A percentile compares a stretch with the other conserved stretches of the same genome.
phyloP scores from a whole-genome alignment of 2,797 vertebrate species.

The Sebastes hopkinsi region DNA sequence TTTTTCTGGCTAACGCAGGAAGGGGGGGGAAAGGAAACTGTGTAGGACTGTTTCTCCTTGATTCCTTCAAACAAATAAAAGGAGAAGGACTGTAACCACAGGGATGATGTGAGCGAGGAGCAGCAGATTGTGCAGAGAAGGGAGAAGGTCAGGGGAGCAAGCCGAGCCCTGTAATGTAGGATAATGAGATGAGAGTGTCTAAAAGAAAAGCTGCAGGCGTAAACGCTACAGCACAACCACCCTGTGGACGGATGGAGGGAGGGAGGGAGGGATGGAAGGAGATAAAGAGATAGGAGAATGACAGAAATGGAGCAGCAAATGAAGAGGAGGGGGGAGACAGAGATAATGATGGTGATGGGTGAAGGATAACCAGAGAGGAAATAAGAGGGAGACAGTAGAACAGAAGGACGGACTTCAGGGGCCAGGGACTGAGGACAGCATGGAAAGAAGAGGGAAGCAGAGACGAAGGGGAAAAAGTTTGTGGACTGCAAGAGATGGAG shows the following conservation, averaged over 20 bases:
- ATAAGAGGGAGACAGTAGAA: neutral
- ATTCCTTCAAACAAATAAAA: neutral
- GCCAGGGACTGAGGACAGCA: neutral
- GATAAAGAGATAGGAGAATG: constrained; percentile 19
- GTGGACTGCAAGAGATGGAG: neutral
- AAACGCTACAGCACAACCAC: constrained; percentile 5
- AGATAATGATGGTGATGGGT: constrained; percentile 50
- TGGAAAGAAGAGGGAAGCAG: neutral
- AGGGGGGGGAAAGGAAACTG: neutral
- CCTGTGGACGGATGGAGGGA: neutral
- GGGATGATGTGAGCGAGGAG: constrained; percentile 12
- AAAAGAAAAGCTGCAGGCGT: constrained; percentile 22
- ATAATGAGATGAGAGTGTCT: constrained; percentile 51
- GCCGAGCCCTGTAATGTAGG: constrained; percentile 30
- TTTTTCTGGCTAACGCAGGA: neutral
- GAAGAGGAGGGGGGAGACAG: neutral
- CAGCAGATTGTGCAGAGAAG: constrained; percentile 36
- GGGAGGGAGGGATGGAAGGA: neutral
- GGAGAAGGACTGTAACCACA: neutral
- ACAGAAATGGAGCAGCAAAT: constrained; percentile 33
- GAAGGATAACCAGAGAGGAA: neutral
- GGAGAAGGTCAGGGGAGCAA: constrained; percentile 40
- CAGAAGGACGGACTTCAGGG: neutral
- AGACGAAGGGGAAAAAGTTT: neutral
- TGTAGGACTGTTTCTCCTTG: neutral